These are phyloP conservation scores for Zingel zingel DNA, from an alignment of 2,113 vertebrate genomes.

Conservation along the genomic window DNA sequence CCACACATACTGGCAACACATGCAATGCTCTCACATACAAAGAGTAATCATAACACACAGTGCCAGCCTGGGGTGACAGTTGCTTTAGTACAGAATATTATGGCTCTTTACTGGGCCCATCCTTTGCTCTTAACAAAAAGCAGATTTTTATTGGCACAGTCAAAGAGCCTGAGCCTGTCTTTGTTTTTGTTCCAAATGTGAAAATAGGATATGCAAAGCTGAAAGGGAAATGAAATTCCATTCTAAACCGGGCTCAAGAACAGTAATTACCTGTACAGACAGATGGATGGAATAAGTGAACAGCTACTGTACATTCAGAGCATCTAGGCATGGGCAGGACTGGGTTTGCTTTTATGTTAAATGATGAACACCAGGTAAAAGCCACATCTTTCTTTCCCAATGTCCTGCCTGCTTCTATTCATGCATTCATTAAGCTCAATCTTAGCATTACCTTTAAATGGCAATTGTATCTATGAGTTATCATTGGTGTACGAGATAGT, in stretches of 20 bases:
- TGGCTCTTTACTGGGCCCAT: slow-evolving; percentile 49
- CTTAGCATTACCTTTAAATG: slow-evolving; percentile 41
- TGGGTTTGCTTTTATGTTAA: slow-evolving; percentile 40
- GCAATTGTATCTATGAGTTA: slow-evolving; percentile 68
- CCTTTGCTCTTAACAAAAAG: slow-evolving; percentile 55
- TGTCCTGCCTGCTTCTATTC: slow-evolving; percentile 25
- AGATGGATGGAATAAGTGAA: slow-evolving; percentile 53
- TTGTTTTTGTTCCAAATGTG: slow-evolving; percentile 62
- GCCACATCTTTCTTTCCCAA: slow-evolving; percentile 22
- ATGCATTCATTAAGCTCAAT: slow-evolving; percentile 37
- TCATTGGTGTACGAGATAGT: slow-evolving; percentile 29
- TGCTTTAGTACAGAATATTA: slow-evolving; percentile 60
- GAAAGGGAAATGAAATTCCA: slow-evolving; percentile 56
- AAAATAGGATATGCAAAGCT: slow-evolving; percentile 59
- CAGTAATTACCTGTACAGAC: slow-evolving; percentile 55
- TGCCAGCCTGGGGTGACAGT: slow-evolving; percentile 36
- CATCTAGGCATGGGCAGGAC: slow-evolving; percentile 20
- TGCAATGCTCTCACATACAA: slow-evolving; percentile 38
- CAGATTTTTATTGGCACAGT: slow-evolving; percentile 53
- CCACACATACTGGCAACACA: slow-evolving; percentile 48
- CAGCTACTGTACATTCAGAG: slow-evolving; percentile 24
- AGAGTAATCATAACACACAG: slow-evolving; percentile 53
- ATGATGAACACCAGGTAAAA: slow-evolving; percentile 29
- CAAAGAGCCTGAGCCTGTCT: slow-evolving; percentile 48
- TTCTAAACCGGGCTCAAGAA: slow-evolving; percentile 49